Base-by-base conservation (phyloP, 2,113 vertebrate species). In the Vimba vimba region DNA sequence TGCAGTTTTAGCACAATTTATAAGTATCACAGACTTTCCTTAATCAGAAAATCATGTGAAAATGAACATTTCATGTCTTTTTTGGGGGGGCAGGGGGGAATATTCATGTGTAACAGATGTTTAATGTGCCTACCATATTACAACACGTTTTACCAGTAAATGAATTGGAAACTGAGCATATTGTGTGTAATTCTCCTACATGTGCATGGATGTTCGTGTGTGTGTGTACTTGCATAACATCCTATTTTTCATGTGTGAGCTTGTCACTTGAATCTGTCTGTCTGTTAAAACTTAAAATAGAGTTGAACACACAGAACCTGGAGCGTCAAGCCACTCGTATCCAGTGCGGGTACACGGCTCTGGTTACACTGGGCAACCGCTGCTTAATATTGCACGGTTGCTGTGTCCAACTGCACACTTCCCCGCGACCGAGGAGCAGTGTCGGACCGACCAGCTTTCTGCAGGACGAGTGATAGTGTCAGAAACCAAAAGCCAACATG, bases 261-360 rank as follows among this genome's bases (percentile, higher is more conserved):
- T 86, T 80, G 80, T 76, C 86, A 85, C 79, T 64, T 80, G 83
- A 33, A 73, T 78, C 85, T 86, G 59, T 30, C 64, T 76, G 85
- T 84, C 77, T 77, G 78, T 76, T 75, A 59, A 80, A 36, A 84
- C 93, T 87, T 91, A 95, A 95, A 95, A 95, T 94, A 95, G 94
- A 92, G 82, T 25, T 79, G 76, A 55, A 77, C 87, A 76, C 85
- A 84, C 90, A 85, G 85, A 88, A 87, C 80, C 86, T 87, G 81
- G 73, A 66, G 11, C 60, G 68, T 88, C 87, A 62, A 78, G 64
- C 83, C 68, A 5, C 87, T 90, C 83, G 9, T 91, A 75, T 89
- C 88, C 85, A 30, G 55, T 87, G 86, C 81, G 87, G 87, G 89
- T 82, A 87, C 84, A 75, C 23, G 89, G 91, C 89, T 95, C 93